phyloP scores from a whole-genome alignment of 2,888 invertebrate genomes.

The Phymatocera aterrima region DNA sequence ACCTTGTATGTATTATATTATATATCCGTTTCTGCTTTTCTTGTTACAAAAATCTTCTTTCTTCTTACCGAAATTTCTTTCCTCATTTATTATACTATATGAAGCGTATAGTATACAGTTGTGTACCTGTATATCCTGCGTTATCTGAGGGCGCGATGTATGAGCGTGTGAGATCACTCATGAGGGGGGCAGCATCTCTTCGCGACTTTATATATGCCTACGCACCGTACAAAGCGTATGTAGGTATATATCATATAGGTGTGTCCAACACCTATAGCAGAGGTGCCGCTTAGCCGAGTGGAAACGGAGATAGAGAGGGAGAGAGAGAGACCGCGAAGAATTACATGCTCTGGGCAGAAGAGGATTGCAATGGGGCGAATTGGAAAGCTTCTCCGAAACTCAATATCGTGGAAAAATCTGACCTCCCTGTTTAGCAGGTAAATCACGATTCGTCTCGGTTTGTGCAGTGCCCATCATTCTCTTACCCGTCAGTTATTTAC shows the following conservation, averaged over 20 bases:
- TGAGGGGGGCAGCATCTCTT: neutral
- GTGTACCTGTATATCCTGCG: too few relatives aligned
- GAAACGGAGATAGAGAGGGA: neutral
- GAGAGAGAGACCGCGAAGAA: neutral
- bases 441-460: neutral
- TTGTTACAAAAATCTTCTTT: neutral
- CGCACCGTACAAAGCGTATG: neutral
- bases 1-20: too few relatives aligned
- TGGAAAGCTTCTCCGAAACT: conserved; percentile 19
- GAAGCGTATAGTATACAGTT: too few relatives aligned
- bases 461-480: neutral
- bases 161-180: neutral
- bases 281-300: conserved; percentile 1
- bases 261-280: neutral
- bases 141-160: too few relatives aligned
- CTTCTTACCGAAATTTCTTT: neutral
- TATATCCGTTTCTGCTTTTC: neutral
- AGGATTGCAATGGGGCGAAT: neutral
- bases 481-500: neutral
- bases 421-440: neutral
- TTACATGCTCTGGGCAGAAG: neutral
- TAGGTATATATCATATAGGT: neutral
- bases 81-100: too few relatives aligned
- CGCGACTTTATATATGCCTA: neutral
- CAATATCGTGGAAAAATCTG: conserved; percentile 1